phyloP scores from a whole-genome alignment of 2,797 vertebrate species.

The Coregonus suidteri region DNA sequence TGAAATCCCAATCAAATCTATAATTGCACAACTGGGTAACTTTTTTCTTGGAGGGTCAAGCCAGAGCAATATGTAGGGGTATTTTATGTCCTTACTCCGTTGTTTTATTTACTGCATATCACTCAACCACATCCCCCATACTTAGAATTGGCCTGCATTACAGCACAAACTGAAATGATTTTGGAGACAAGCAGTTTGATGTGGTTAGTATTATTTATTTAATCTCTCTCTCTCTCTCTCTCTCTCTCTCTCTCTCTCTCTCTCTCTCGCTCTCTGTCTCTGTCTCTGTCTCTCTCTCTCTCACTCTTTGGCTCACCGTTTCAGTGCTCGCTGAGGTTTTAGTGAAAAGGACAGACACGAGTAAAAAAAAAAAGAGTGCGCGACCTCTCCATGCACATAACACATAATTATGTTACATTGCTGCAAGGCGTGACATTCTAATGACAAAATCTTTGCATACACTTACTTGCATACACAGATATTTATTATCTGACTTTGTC shows the following conservation, averaged over 20 bases:
- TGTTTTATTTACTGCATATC: conserved; percentile 72
- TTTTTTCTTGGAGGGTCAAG: conserved; percentile 49
- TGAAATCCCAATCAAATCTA: too few relatives aligned
- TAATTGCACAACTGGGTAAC: too few relatives aligned
- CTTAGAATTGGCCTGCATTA: conserved; percentile 65
- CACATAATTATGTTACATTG: not conserved
- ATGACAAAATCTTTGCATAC: not conserved
- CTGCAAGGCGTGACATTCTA: not conserved
- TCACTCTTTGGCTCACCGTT: not conserved
- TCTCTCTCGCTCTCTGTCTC: not conserved
- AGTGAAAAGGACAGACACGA: not conserved
- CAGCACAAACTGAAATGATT: not conserved
- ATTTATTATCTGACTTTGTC: not conserved
- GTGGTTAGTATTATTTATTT: not conserved
- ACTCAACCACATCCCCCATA: conserved; percentile 68
- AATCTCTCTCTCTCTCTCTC: conserved; percentile 4
- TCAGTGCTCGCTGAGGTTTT: not conserved
- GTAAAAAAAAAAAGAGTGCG: not conserved
- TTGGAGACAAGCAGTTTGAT: not conserved
- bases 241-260: conserved; percentile 20
- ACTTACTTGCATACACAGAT: too few relatives aligned
- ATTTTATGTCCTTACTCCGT: conserved; percentile 64
- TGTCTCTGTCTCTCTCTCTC: conserved; percentile 8
- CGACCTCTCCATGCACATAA: not conserved
- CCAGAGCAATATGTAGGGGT: conserved; percentile 52